Conservation (phyloP, 1,140 invertebrate species). For the Chironomus striatipennis region DNA sequence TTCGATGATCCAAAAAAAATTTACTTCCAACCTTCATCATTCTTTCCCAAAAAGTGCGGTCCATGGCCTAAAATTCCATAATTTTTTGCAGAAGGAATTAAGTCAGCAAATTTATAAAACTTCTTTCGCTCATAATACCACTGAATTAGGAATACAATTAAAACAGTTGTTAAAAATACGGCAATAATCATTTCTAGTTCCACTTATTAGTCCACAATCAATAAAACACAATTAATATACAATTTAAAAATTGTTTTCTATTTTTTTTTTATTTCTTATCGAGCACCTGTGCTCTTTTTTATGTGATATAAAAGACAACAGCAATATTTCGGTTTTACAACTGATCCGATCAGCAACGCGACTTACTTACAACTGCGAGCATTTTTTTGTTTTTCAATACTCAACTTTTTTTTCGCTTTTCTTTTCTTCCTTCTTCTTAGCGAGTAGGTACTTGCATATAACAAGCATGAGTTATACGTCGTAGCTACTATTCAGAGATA, state of each 20-base stretch:
- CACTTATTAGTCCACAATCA: background rate
- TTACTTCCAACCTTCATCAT: background rate
- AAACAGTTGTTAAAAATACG: background rate
- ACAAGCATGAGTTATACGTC: background rate
- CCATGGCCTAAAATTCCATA: constrained; percentile 16
- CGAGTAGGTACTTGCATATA: background rate
- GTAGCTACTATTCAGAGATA: background rate
- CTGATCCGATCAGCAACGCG: constrained; percentile 3
- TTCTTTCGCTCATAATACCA: background rate
- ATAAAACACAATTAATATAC: background rate
- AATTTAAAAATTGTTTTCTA: too few species aligned
- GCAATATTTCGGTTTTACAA: background rate
- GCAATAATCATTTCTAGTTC: background rate
- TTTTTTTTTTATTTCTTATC: too few species aligned
- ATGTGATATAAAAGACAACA: too few species aligned
- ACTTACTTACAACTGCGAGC: background rate
- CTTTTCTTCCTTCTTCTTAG: background rate
- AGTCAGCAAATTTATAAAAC: constrained; percentile 7
- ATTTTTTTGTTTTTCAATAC: background rate
- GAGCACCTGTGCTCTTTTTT: too few species aligned
- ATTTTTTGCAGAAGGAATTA: background rate
- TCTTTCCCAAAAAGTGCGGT: background rate
- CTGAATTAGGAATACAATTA: background rate
- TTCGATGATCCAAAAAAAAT: background rate
- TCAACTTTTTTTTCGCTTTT: background rate